These are phyloP conservation scores for Monoplex corrugatus DNA, from an alignment of 2,888 invertebrate genomes.

Conservation along the genomic window DNA sequence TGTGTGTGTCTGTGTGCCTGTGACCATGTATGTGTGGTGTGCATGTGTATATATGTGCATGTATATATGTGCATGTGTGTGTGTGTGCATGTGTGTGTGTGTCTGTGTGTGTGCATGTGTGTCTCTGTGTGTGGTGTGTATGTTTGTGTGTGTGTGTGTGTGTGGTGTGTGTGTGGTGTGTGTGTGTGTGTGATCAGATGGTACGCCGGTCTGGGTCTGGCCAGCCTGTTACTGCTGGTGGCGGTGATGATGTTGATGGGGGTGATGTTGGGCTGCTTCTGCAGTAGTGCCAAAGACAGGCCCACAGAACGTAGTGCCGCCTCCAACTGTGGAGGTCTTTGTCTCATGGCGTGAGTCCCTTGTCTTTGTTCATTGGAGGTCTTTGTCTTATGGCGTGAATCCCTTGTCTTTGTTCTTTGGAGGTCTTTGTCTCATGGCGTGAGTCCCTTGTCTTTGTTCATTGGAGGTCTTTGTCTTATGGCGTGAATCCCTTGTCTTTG, in stretches of 20 bases:
- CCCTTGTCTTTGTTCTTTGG: background rate
- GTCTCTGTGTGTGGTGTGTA: background rate
- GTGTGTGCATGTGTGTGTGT: background rate
- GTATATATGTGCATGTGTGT: background rate
- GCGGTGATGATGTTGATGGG: constrained; percentile 65
- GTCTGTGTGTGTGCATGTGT: constrained; percentile 6
- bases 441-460: background rate
- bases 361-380: background rate
- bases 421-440: background rate
- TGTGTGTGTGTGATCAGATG: constrained; percentile 59
- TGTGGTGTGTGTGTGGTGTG: no score
- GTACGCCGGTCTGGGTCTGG: constrained; percentile 66
- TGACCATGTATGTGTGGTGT: background rate
- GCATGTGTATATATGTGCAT: background rate
- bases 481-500: background rate
- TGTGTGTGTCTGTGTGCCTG: background rate
- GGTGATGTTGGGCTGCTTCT: constrained; percentile 62
- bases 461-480: background rate
- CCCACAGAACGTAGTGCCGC: constrained; percentile 65
- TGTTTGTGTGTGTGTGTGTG: background rate
- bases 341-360: constrained; percentile 70
- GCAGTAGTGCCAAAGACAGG: constrained; percentile 48
- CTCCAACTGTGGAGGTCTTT: constrained; percentile 68
- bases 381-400: background rate
- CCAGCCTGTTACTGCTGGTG: constrained; percentile 63